A percentile compares a stretch with the other conserved stretches of the same genome.
These are phyloP conservation scores for Semaprochilodus insignis DNA, from an alignment of 2,797 vertebrate species.

Conservation along the genomic window DNA sequence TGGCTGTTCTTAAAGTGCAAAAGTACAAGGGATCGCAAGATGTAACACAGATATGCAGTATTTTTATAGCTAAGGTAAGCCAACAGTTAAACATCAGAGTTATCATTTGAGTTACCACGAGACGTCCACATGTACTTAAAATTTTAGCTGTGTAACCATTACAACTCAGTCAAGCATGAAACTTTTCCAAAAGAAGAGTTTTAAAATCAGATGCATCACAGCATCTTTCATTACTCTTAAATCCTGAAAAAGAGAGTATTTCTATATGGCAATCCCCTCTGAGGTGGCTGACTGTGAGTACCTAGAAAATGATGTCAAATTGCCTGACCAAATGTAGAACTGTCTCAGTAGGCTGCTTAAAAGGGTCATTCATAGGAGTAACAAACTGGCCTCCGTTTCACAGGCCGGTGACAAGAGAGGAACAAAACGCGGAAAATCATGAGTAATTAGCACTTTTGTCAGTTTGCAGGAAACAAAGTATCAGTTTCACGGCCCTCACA, in stretches of 20 bases:
- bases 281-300: not conserved
- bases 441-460: slow-evolving; percentile 56
- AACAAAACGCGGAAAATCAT: slow-evolving; percentile 61
- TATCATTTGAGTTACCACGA: too few relatives aligned
- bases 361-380: not conserved
- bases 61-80: too few relatives aligned
- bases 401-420: slow-evolving; percentile 31
- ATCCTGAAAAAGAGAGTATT: not conserved
- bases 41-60: too few relatives aligned
- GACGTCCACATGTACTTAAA: too few relatives aligned
- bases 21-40: too few relatives aligned
- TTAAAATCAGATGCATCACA: not conserved
- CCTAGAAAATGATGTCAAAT: not conserved
- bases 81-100: too few relatives aligned
- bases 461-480: slow-evolving; percentile 88
- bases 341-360: not conserved
- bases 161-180: too few relatives aligned
- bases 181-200: too few relatives aligned
- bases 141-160: too few relatives aligned
- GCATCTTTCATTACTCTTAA: not conserved
- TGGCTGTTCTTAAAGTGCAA: too few relatives aligned
- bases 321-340: not conserved
- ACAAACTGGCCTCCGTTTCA: slow-evolving; percentile 11
- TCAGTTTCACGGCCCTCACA: slow-evolving; percentile 89
- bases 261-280: not conserved